These are phyloP conservation scores for Acleris holmiana DNA, from an alignment of 2,888 invertebrate genomes.

Conservation along the genomic window DNA sequence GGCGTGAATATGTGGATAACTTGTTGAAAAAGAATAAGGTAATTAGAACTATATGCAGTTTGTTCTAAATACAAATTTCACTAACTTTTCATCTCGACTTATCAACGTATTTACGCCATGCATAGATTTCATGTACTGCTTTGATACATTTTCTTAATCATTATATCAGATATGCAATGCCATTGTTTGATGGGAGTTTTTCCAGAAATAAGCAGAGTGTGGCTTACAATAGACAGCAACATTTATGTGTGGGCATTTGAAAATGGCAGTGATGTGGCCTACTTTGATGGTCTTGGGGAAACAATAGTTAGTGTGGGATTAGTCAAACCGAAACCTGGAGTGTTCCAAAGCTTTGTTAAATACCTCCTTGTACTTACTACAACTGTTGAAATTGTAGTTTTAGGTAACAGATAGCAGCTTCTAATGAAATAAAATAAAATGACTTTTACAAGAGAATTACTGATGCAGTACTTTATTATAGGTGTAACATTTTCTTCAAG, in stretches of 20 bases:
- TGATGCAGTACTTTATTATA: slow-evolving; percentile 42
- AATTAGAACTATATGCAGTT: no score
- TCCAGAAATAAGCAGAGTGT: slow-evolving; percentile 97
- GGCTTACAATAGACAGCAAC: slow-evolving; percentile 98
- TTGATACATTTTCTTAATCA: slow-evolving; percentile 46
- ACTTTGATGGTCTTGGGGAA: slow-evolving; percentile 97
- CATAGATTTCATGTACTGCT: not conserved
- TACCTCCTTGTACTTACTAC: slow-evolving; percentile 96
- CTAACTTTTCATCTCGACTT: no score
- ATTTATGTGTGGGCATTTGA: slow-evolving; percentile 99
- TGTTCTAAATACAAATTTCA: no score
- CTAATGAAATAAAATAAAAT: no score
- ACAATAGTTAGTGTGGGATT: slow-evolving; percentile 97
- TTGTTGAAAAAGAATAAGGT: no score
- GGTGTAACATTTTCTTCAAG: slow-evolving; percentile 84
- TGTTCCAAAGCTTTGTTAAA: slow-evolving; percentile 95
- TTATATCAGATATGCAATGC: slow-evolving; percentile 93
- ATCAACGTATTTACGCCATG: no score
- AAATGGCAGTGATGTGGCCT: slow-evolving; percentile 97
- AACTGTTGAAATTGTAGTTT: slow-evolving; percentile 95
- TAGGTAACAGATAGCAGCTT: slow-evolving; percentile 84
- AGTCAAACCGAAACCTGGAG: slow-evolving; percentile 93
- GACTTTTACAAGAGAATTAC: not conserved
- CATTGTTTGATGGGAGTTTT: slow-evolving; percentile 99
- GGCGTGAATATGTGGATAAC: no score